Percentiles rank a stretch among this genome's conserved stretches.
Evolutionary conservation across 1,140 invertebrate species (phyloP).

Genomic region (Brachionus plicatilis): DNA sequence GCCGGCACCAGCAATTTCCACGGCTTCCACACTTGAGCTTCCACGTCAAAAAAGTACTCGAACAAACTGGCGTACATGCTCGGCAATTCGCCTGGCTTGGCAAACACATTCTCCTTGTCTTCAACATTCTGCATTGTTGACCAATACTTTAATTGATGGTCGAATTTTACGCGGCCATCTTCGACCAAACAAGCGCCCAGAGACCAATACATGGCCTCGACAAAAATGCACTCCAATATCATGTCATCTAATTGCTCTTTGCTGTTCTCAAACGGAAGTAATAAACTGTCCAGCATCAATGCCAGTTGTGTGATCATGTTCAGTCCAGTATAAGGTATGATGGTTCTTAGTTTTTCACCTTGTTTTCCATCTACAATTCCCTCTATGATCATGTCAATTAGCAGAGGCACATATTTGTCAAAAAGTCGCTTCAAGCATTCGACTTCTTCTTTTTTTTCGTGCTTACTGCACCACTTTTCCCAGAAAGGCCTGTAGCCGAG

Average conservation of each 20-base stretch:
- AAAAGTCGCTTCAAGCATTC: slow-evolving; percentile 59
- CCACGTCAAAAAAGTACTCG: slow-evolving; percentile 71
- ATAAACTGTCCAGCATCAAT: slow-evolving; percentile 66
- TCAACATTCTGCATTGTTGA: slow-evolving; percentile 62
- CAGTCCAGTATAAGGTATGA: slow-evolving; percentile 73
- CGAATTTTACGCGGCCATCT: slow-evolving; percentile 67
- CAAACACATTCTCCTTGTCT: slow-evolving; percentile 28
- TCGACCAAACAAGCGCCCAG: slow-evolving; percentile 70
- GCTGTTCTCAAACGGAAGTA: slow-evolving; percentile 41
- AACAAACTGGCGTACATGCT: slow-evolving; percentile 65
- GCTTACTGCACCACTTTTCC: slow-evolving; percentile 64
- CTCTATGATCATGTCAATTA: slow-evolving; percentile 69
- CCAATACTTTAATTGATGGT: slow-evolving; percentile 70
- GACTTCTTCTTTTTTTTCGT: slow-evolving; percentile 47
- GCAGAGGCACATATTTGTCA: slow-evolving; percentile 67
- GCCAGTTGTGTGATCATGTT: slow-evolving; percentile 82
- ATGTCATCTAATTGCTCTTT: slow-evolving; percentile 57
- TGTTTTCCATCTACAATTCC: slow-evolving; percentile 64
- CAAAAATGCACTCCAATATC: slow-evolving; percentile 66
- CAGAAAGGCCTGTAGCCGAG: slow-evolving; percentile 77
- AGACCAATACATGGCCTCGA: slow-evolving; percentile 73
- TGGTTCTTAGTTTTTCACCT: slow-evolving; percentile 68
- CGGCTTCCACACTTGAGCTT: slow-evolving; percentile 70
- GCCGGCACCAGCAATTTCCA: slow-evolving; percentile 71
- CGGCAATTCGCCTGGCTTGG: slow-evolving; percentile 64